These are phyloP conservation scores for Mobula hypostoma DNA, from an alignment of 2,113 vertebrate species.

Conservation along the genomic window DNA sequence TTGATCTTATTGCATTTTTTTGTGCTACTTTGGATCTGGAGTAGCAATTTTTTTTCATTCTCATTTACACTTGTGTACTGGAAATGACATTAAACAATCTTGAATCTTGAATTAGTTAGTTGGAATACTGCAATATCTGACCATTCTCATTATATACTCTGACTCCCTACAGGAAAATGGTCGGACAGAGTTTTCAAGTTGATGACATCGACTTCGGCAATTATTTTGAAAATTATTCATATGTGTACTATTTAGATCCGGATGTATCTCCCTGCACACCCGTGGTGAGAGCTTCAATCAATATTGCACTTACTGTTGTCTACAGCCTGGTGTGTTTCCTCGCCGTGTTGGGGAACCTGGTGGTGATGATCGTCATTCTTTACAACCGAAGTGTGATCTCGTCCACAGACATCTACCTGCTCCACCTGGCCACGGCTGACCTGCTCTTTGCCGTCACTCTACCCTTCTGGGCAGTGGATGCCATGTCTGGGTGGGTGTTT, in stretches of 20 bases:
- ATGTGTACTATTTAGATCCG: fast-evolving
- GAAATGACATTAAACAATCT: too few relatives aligned
- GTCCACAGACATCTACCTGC: slow-evolving; percentile 74
- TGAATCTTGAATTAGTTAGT: background rate
- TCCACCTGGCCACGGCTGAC: slow-evolving; percentile 75
- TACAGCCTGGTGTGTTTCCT: slow-evolving; percentile 67
- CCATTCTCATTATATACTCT: background rate
- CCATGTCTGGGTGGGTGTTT: slow-evolving; percentile 63
- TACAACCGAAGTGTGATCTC: slow-evolving; percentile 53
- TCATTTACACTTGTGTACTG: too few relatives aligned
- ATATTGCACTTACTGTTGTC: slow-evolving; percentile 49
- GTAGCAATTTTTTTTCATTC: too few relatives aligned
- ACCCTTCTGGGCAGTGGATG: slow-evolving; percentile 67
- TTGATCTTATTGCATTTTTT: too few relatives aligned
- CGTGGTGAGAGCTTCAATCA: slow-evolving; percentile 43
- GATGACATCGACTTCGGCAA: background rate
- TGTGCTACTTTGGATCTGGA: too few relatives aligned
- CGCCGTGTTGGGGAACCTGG: slow-evolving; percentile 69
- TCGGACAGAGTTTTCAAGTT: background rate
- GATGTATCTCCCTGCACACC: slow-evolving; percentile 45
- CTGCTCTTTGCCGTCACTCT: slow-evolving; percentile 72
- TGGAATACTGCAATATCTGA: background rate
- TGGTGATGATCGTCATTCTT: slow-evolving; percentile 72
- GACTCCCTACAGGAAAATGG: background rate
- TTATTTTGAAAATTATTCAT: fast-evolving